A percentile compares a stretch with the other conserved stretches of the same genome.
Conservation (phyloP, 1,140 invertebrate species). For the Drosophila carrolli region DNA sequence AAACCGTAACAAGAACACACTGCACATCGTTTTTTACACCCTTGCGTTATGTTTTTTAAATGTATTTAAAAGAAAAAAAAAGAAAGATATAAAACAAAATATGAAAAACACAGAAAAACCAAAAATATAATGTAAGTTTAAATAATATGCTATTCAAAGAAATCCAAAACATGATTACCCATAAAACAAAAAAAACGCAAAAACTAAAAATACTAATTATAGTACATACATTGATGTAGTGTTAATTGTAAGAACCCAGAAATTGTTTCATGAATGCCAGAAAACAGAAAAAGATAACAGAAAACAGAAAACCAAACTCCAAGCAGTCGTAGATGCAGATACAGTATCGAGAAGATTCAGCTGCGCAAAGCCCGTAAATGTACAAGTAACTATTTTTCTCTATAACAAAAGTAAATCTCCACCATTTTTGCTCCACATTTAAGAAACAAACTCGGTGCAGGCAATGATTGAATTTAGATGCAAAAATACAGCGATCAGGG, state of each 20-base stretch:
- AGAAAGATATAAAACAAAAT: conserved; percentile 26
- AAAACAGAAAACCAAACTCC: conserved; percentile 45
- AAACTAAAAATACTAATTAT: conserved; percentile 83
- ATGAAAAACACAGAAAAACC: conserved; percentile 44
- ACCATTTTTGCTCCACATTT: conserved; percentile 79
- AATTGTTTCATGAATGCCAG: conserved; percentile 73
- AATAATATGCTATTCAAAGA: conserved; percentile 83
- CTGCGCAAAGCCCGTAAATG: conserved; percentile 55
- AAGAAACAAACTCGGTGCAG: conserved; percentile 63
- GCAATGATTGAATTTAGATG: conserved; percentile 44
- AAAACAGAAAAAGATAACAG: conserved; percentile 45
- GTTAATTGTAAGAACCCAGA: conserved; percentile 70
- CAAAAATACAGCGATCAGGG: conserved; percentile 20
- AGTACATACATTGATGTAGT: conserved; percentile 84
- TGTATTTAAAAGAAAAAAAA: conserved; percentile 63
- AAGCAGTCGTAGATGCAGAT: conserved; percentile 39
- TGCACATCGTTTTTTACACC: conserved; percentile 58
- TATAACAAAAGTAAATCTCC: conserved; percentile 72
- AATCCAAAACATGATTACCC: conserved; percentile 84
- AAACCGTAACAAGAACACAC: conserved; percentile 57
- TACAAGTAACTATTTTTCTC: conserved; percentile 81
- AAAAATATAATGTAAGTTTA: conserved; percentile 51
- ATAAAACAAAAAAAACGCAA: conserved; percentile 51
- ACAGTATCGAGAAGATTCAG: conserved; percentile 38
- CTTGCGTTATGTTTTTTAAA: conserved; percentile 68